phyloP scores from a whole-genome alignment of 2,113 vertebrate species.

The Rhegmatorhina hoffmannsi region DNA sequence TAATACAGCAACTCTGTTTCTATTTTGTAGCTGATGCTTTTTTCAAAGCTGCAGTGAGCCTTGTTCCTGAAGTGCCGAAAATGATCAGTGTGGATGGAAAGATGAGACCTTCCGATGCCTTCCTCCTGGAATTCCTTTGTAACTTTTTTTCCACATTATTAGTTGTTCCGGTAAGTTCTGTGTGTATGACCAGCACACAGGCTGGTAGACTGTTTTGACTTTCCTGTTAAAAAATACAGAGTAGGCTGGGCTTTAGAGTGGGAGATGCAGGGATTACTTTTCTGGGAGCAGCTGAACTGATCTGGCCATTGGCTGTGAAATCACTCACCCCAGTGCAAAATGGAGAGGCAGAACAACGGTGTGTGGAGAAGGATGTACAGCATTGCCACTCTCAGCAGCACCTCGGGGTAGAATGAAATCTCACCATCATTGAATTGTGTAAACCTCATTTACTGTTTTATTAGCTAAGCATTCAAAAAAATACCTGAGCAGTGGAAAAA shows the following conservation, averaged over 20 bases:
- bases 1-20: neutral
- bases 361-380: neutral
- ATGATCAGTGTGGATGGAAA: constrained; percentile 92
- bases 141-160: constrained; percentile 91
- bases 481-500: neutral
- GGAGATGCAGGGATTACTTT: neutral
- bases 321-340: neutral
- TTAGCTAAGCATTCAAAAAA: neutral
- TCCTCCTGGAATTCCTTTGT: constrained; percentile 93
- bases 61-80: constrained; percentile 92
- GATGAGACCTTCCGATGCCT: constrained; percentile 86
- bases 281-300: neutral
- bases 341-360: neutral
- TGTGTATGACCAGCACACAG: neutral
- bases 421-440: neutral
- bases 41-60: constrained; percentile 90
- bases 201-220: neutral
- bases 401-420: neutral
- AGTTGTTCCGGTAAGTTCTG: constrained; percentile 87
- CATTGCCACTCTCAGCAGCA: neutral
- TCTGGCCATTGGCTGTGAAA: neutral
- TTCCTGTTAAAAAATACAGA: neutral
- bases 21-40: constrained; percentile 89
- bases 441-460: neutral
- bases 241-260: neutral